These are phyloP conservation scores for Mimas tiliae DNA, from an alignment of 2,888 invertebrate genomes.

Conservation along the genomic window DNA sequence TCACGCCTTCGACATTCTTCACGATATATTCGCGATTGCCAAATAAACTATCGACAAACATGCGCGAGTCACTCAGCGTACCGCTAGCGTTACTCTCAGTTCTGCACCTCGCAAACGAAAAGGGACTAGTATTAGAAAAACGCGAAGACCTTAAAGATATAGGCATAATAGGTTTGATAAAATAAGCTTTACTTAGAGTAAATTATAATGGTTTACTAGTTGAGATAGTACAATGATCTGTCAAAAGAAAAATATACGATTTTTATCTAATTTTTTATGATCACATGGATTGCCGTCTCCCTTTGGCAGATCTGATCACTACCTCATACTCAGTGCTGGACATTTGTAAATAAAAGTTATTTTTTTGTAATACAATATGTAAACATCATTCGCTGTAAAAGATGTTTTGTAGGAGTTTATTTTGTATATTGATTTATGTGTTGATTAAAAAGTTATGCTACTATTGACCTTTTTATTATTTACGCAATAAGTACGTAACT, in stretches of 20 bases:
- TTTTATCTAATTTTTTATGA: not conserved
- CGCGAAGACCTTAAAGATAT: conserved; percentile 82
- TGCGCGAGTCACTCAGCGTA: conserved; percentile 90
- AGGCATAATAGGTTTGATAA: conserved; percentile 59
- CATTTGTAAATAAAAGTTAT: conserved; percentile 24
- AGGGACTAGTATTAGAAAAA: conserved; percentile 84
- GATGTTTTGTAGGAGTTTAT: conserved; percentile 35
- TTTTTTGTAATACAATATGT: conserved; percentile 42
- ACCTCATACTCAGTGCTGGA: conserved; percentile 23
- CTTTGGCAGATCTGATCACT: conserved; percentile 4
- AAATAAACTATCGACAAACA: conserved; percentile 81
- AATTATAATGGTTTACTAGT: conserved; percentile 5
- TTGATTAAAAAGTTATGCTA: conserved; percentile 43
- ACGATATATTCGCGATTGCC: conserved; percentile 85
- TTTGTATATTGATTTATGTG: conserved; percentile 46
- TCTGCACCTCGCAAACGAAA: conserved; percentile 94
- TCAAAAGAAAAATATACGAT: not conserved
- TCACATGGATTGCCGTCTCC: not conserved
- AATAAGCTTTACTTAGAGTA: conserved; percentile 23
- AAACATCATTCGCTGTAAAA: conserved; percentile 19
- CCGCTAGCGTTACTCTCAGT: conserved; percentile 92
- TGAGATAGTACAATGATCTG: not conserved
- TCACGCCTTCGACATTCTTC: conserved; percentile 81
- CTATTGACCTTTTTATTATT: not conserved
- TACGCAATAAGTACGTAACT: not conserved